phyloP scores from a whole-genome alignment of 2,888 invertebrate genomes.

The Patella depressa region DNA sequence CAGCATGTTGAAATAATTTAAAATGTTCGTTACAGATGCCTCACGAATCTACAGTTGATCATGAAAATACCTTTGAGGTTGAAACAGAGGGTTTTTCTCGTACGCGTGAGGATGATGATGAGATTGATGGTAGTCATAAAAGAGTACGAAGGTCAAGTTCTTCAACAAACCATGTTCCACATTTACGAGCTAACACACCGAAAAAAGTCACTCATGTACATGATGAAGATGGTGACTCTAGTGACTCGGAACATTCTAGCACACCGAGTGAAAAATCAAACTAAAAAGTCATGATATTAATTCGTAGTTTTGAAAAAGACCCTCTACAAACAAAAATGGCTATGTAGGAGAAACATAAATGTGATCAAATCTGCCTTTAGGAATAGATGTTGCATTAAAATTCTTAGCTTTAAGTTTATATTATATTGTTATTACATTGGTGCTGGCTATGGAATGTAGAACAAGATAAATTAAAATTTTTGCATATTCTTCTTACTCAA shows the following conservation, averaged over 20 bases:
- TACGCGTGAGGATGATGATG: background rate
- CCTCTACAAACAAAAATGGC: no score
- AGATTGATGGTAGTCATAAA: background rate
- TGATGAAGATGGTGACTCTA: slow-evolving; percentile 34
- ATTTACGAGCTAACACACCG: slow-evolving; percentile 30
- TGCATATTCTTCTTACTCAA: no score
- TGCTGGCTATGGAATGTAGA: no score
- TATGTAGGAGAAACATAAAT: no score
- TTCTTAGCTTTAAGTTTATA: no score
- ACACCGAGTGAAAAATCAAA: slow-evolving; percentile 14
- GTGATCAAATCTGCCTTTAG: no score
- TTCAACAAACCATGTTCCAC: slow-evolving; percentile 31
- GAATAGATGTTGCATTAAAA: no score
- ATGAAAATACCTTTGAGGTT: slow-evolving; percentile 75
- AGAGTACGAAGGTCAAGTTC: slow-evolving; percentile 14
- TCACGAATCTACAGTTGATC: slow-evolving; percentile 98
- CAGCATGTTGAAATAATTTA: no score
- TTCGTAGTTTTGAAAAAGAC: no score
- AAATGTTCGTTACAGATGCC: slow-evolving; percentile 79
- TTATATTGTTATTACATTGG: no score
- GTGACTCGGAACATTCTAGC: slow-evolving; percentile 26
- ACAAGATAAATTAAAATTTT: no score
- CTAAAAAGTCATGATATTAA: background rate
- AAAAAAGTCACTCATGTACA: slow-evolving; percentile 31
- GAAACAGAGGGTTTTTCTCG: slow-evolving; percentile 15